A percentile compares a stretch with the other conserved stretches of the same genome.
These are phyloP conservation scores for Zele albiditarsus DNA, from an alignment of 2,888 invertebrate genomes.

Conservation along the genomic window DNA sequence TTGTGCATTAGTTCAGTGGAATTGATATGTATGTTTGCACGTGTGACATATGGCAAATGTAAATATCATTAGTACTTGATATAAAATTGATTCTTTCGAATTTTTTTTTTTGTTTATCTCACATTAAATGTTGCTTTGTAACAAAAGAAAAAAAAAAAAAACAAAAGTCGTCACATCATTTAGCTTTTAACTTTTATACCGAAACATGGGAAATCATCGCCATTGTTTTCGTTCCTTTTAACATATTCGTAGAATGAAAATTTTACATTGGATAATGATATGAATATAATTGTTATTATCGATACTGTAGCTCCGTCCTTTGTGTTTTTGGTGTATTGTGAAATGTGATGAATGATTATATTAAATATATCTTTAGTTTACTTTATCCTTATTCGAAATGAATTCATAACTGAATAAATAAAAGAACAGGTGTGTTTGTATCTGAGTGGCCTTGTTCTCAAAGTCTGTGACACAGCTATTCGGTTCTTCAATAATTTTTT, in stretches of 20 bases:
- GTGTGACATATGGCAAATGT: background rate
- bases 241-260: constrained; percentile 10
- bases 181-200: constrained; percentile 45
- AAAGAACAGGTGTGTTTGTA: constrained; percentile 57
- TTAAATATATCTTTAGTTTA: constrained; percentile 56
- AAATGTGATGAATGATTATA: constrained; percentile 62
- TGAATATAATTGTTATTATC: constrained; percentile 56
- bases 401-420: background rate
- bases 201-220: constrained; percentile 32
- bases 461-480: constrained; percentile 59
- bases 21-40: background rate
- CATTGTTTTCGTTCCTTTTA: constrained; percentile 22
- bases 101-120: background rate
- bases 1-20: background rate
- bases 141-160: background rate
- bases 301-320: constrained; percentile 69
- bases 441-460: constrained; percentile 68
- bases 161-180: constrained; percentile 18
- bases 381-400: constrained; percentile 20
- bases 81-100: background rate
- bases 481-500: constrained; percentile 31
- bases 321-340: constrained; percentile 46
- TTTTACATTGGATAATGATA: constrained; percentile 45
- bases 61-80: constrained; percentile 21
- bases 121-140: background rate